Conservation (phyloP, 2,797 vertebrate species). For the Lagorchestes hirsutus region DNA sequence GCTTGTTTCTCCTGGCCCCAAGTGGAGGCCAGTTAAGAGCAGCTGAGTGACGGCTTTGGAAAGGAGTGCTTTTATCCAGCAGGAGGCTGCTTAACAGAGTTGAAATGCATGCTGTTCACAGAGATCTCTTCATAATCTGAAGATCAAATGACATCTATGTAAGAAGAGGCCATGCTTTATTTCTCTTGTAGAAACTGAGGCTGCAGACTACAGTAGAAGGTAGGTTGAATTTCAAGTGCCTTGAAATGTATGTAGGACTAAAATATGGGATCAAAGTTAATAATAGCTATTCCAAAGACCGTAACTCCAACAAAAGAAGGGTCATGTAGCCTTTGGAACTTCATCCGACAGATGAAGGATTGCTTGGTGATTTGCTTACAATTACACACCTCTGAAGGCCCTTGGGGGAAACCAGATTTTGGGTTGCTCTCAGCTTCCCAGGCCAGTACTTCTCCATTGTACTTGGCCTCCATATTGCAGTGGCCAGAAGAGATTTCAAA, state of each 20-base stretch:
- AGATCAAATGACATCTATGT: conserved; percentile 2
- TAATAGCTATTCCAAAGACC: conserved; percentile 34
- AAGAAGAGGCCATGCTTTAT: neutral
- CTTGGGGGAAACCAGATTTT: neutral
- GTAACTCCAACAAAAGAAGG: conserved; percentile 2
- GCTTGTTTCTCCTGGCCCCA: neutral
- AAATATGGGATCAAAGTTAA: neutral
- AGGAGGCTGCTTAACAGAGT: neutral
- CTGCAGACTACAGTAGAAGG: neutral
- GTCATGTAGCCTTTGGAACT: neutral
- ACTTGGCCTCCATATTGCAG: neutral
- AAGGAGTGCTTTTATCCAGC: neutral
- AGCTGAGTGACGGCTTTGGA: neutral
- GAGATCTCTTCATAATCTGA: conserved; percentile 34
- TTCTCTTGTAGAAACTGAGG: neutral
- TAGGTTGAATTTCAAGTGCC: neutral
- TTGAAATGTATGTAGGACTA: neutral
- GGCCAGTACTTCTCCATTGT: neutral
- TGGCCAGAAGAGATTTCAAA: neutral
- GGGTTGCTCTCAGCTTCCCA: neutral
- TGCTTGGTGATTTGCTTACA: neutral
- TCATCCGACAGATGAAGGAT: neutral
- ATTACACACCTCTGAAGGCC: neutral
- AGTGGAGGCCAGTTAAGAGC: conserved; percentile 4
- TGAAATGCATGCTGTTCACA: neutral